Percentiles rank a stretch among this genome's conserved stretches.
Conservation (phyloP, 2,113 vertebrate species). For the Notothenia coriiceps region DNA sequence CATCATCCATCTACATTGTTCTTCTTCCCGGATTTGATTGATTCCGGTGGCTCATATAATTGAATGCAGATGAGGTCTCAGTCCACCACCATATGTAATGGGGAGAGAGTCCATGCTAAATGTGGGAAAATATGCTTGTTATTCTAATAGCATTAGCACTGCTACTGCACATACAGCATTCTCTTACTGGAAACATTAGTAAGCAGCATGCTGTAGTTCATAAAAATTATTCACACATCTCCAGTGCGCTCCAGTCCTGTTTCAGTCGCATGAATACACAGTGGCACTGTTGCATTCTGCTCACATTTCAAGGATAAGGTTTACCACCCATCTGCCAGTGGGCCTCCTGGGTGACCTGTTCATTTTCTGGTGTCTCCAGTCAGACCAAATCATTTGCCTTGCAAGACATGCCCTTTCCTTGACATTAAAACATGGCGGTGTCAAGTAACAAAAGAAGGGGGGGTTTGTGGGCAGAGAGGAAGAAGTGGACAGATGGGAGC, state of each 20-base stretch:
- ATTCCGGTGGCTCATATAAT: not conserved
- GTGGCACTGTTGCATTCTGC: slow-evolving; percentile 32
- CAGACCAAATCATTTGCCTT: slow-evolving; percentile 51
- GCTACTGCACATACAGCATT: not conserved
- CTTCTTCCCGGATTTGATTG: slow-evolving; percentile 15
- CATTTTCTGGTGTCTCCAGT: slow-evolving; percentile 40
- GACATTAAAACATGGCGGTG: slow-evolving; percentile 33
- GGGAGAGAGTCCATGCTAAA: not conserved
- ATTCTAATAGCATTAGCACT: slow-evolving; percentile 1
- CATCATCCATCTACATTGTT: slow-evolving; percentile 36
- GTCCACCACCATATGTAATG: not conserved
- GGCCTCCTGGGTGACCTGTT: slow-evolving; percentile 55
- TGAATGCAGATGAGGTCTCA: slow-evolving; percentile 15
- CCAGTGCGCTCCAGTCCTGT: not conserved
- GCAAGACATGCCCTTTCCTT: slow-evolving; percentile 55
- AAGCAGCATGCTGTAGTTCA: slow-evolving; percentile 8
- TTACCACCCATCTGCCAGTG: slow-evolving; percentile 58
- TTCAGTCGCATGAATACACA: slow-evolving; percentile 20
- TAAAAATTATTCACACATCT: slow-evolving; percentile 25
- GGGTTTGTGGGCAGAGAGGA: not conserved
- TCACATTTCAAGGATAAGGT: slow-evolving; percentile 69
- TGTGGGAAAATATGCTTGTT: not conserved
- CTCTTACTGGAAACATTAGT: not conserved
- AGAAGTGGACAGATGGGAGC: slow-evolving; percentile 66
- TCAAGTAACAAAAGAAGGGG: slow-evolving; percentile 22